Evolutionary conservation across 2,113 vertebrate species (phyloP).

Genomic region (Silurus glanis): DNA sequence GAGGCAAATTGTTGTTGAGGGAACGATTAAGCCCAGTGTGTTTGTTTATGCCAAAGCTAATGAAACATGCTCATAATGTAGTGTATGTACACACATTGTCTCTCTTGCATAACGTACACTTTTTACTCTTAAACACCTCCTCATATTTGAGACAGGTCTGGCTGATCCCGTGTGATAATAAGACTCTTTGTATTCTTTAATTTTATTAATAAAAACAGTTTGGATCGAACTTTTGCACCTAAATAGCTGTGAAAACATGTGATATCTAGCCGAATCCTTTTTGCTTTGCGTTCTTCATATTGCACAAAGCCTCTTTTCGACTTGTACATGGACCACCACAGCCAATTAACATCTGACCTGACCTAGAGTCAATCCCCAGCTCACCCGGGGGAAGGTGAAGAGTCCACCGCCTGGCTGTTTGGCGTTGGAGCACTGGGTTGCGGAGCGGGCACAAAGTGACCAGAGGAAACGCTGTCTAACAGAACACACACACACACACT

Average conservation of each 20-base stretch:
- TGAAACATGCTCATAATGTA: slow-evolving; percentile 21
- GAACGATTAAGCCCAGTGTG: neutral
- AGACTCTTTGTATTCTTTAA: neutral
- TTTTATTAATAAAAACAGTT: neutral
- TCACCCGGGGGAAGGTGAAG: slow-evolving; percentile 46
- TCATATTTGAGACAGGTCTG: neutral
- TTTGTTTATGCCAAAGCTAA: slow-evolving; percentile 6
- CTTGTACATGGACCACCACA: slow-evolving; percentile 37
- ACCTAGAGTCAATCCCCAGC: slow-evolving; percentile 55
- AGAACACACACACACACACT: neutral
- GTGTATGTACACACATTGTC: neutral
- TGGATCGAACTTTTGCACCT: slow-evolving; percentile 40
- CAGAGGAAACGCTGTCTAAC: slow-evolving; percentile 23
- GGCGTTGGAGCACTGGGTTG: slow-evolving; percentile 14
- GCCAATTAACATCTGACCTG: slow-evolving; percentile 59
- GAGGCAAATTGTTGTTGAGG: neutral
- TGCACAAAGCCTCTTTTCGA: slow-evolving; percentile 55
- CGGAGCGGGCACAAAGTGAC: slow-evolving; percentile 12
- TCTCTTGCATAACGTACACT: neutral
- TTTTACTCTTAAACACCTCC: slow-evolving; percentile 13
- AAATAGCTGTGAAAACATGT: slow-evolving; percentile 33
- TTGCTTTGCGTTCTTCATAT: neutral
- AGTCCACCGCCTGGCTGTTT: slow-evolving; percentile 38
- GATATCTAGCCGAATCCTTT: slow-evolving; percentile 16
- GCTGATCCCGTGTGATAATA: neutral